phyloP scores from a whole-genome alignment of 2,113 vertebrate genomes.

The Phyllopteryx taeniolatus region DNA sequence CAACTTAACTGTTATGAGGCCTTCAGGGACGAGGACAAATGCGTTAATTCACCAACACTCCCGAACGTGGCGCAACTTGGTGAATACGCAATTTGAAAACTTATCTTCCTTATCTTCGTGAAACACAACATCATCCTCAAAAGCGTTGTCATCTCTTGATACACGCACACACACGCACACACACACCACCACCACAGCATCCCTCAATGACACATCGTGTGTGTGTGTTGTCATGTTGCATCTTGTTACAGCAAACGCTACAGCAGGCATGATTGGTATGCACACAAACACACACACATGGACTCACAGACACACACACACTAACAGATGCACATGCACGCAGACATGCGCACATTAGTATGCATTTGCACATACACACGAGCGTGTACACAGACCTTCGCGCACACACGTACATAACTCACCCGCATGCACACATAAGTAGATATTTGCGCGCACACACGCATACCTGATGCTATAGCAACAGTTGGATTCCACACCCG shows the following conservation, averaged over 20 bases:
- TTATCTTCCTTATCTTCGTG: not conserved
- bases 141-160: not conserved
- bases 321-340: too few relatives aligned
- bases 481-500: constrained; percentile 34
- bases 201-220: constrained; percentile 13
- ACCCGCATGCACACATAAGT: too few relatives aligned
- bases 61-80: not conserved
- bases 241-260: constrained; percentile 37
- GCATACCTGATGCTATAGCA: constrained; percentile 30
- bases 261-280: constrained; percentile 38
- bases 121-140: not conserved
- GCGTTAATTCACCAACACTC: not conserved
- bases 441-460: not conserved
- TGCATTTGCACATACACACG: too few relatives aligned
- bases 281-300: constrained; percentile 13
- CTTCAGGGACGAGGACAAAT: not conserved
- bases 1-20: not conserved
- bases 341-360: too few relatives aligned
- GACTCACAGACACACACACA: too few relatives aligned
- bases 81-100: not conserved
- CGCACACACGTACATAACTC: too few relatives aligned
- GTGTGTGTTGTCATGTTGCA: constrained; percentile 23
- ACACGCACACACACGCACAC: constrained; percentile 13
- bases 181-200: constrained; percentile 30
- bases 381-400: too few relatives aligned